Evolutionary conservation across 2,888 invertebrate species (phyloP), one percentile per base, ranked within the genome.

Genomic region (Girardia tigrina): DNA sequence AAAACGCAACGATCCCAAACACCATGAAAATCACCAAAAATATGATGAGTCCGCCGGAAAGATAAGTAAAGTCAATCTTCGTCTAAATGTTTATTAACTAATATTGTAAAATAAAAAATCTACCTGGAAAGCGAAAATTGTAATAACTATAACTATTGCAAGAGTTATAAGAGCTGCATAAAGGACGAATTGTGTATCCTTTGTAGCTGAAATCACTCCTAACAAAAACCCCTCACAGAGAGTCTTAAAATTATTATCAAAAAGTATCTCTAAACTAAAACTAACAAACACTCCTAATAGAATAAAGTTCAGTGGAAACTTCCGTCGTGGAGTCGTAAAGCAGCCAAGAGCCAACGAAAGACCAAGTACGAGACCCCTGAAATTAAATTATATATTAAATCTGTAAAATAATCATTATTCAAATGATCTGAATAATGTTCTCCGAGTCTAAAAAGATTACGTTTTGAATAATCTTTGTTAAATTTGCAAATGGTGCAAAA

Each of bases 101-200:
- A n/a, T n/a, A n/a, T n/a, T n/a, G n/a, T n/a, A n/a, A n/a, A n/a
- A n/a, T n/a, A n/a, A n/a, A n/a, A n/a, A n/a, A 56, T 6, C 78
- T 79, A 84, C 84, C 79, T 94, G 94, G 85, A 94, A 89, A 1
- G 94, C 92, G 85, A 94, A 94, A 73, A 94, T 80, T 0, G 94
- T 94, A 77, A 95, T 86, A 0, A 89, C 90, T 16, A 94, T 85
- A 78, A 91, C 90, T 28, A 94, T 89, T 0, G 88, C 83, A 1
- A 90, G 89, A 16, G 92, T 92, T 75, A 94, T 89, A 0, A 91
- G 92, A n/a, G 90, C 90, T 0, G 94, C 94, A 86, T 92, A 88
- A 81, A 93, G 82, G 70, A 90, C 90, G 84, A 88, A 89, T 20
- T 87, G 83, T 0, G 87, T 85, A 0, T 84, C 78, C 78, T 83